These are phyloP conservation scores for Timema podura DNA, from an alignment of 2,888 invertebrate species.

Conservation along the genomic window DNA sequence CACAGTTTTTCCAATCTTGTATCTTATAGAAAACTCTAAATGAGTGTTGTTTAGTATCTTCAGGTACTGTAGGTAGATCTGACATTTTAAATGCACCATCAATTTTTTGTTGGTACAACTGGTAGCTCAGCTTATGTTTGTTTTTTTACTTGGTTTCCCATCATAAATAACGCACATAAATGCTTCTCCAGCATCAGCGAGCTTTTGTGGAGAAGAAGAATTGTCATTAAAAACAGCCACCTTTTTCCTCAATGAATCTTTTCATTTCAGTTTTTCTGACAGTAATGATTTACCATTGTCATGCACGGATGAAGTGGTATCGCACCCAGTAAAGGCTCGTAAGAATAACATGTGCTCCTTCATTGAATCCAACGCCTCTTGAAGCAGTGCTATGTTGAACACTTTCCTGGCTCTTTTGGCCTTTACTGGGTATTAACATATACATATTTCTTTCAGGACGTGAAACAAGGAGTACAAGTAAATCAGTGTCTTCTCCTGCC, in stretches of 20 bases:
- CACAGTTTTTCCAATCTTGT: background rate
- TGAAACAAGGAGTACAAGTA: background rate
- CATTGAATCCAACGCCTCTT: slow-evolving; percentile 7
- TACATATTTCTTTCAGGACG: background rate
- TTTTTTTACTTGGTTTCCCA: background rate
- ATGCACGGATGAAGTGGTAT: background rate
- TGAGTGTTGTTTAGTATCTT: background rate
- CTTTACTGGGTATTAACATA: background rate
- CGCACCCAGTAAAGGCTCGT: slow-evolving; percentile 3
- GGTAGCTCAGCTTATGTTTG: too few species aligned
- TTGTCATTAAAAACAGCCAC: slow-evolving; percentile 4
- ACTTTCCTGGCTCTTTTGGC: slow-evolving; percentile 10
- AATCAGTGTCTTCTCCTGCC: slow-evolving; percentile 3
- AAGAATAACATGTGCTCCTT: background rate
- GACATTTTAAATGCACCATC: background rate
- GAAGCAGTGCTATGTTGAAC: background rate
- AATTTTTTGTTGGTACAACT: too few species aligned
- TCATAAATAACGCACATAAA: background rate
- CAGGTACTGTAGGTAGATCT: background rate
- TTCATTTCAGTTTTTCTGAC: background rate
- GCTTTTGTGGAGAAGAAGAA: background rate
- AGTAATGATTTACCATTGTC: background rate
- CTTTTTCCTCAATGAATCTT: background rate
- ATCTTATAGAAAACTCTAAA: background rate
- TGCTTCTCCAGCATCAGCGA: background rate